Evolutionary conservation across 1,140 invertebrate genomes (phyloP).

Genomic region (Philopotamus ludificatus): DNA sequence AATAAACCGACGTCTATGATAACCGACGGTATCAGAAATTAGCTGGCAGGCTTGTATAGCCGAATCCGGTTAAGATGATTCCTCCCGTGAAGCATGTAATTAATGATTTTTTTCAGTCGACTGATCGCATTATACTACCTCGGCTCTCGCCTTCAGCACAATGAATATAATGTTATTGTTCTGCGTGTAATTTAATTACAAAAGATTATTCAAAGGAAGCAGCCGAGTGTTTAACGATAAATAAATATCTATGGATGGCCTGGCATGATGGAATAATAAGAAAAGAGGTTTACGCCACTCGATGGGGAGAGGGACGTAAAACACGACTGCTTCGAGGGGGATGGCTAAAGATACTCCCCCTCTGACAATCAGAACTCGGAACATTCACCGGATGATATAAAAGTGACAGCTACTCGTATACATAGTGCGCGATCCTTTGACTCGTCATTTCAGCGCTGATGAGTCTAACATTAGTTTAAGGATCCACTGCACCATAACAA

Average conservation of each 20-base stretch:
- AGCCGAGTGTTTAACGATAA: constrained; percentile 42
- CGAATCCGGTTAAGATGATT: constrained; percentile 27
- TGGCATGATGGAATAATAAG: constrained; percentile 38
- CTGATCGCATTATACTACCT: constrained; percentile 36
- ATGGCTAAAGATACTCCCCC: no score
- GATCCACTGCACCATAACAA: no score
- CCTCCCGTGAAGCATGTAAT: constrained; percentile 35
- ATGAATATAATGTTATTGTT: constrained; percentile 33
- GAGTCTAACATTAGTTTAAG: no score
- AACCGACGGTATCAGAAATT: constrained; percentile 27
- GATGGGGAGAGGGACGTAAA: constrained; percentile 6
- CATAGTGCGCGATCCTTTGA: no score
- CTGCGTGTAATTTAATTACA: constrained; percentile 42
- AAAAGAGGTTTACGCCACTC: constrained; percentile 38
- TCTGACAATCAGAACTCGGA: no score
- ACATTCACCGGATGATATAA: no score
- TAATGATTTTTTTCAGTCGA: constrained; percentile 42
- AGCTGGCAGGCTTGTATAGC: not conserved
- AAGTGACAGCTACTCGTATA: no score
- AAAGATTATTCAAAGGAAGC: constrained; percentile 43
- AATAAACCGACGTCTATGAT: no score
- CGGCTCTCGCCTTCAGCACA: not conserved
- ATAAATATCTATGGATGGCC: constrained; percentile 42
- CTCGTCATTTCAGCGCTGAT: no score
- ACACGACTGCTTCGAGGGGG: constrained; percentile 15